These are phyloP conservation scores for Danaus melanippus DNA, from an alignment of 1,140 invertebrate genomes.

Conservation along the genomic window DNA sequence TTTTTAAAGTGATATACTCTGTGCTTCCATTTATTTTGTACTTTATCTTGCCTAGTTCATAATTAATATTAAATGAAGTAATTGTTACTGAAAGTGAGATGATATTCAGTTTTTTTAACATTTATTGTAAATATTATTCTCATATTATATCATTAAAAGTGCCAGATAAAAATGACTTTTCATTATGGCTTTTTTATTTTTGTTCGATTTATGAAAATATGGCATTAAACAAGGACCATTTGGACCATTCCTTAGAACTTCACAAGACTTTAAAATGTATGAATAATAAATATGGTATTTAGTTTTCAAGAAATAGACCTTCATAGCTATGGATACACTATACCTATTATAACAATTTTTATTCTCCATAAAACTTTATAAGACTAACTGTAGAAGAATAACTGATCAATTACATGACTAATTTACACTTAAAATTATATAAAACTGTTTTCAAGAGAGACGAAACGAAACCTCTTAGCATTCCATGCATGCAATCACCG, in stretches of 20 bases:
- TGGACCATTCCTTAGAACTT: no score
- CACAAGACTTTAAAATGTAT: no score
- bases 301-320: slow-evolving; percentile 5
- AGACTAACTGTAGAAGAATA: no score
- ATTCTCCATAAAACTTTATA: no score
- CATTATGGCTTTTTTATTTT: slow-evolving; percentile 22
- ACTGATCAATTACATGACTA: no score
- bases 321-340: no score
- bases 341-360: no score
- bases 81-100: slow-evolving; percentile 23
- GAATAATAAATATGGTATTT: slow-evolving; percentile 5
- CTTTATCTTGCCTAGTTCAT: slow-evolving; percentile 25
- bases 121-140: slow-evolving; percentile 44
- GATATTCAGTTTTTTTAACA: slow-evolving; percentile 20
- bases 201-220: neutral
- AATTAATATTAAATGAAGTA: slow-evolving; percentile 10
- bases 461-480: no score
- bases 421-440: no score
- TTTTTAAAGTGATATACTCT: slow-evolving; percentile 20
- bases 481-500: no score
- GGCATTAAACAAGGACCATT: no score
- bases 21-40: slow-evolving; percentile 24
- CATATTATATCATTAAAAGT: slow-evolving; percentile 38
- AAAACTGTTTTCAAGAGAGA: no score
- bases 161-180: slow-evolving; percentile 33